Percentiles rank a stretch among this genome's conserved stretches.
phyloP scores from a whole-genome alignment of 2,888 invertebrate species.

The Drosophila austrosaltans region DNA sequence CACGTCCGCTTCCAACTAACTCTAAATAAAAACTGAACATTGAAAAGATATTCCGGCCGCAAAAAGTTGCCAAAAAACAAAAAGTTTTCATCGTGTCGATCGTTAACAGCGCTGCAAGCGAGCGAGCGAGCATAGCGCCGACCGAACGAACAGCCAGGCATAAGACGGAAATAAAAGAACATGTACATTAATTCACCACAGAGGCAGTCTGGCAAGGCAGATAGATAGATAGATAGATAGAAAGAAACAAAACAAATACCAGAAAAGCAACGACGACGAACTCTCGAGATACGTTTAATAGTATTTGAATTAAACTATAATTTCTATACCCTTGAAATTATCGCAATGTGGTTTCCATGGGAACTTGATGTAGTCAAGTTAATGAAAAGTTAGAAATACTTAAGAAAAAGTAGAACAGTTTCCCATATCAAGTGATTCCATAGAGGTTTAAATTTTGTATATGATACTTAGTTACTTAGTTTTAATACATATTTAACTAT shows the following conservation, averaged over 20 bases:
- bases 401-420: too few relatives aligned
- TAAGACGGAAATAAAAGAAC: conserved; percentile 70
- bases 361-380: too few relatives aligned
- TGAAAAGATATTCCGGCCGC: conserved; percentile 49
- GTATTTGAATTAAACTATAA: too few relatives aligned
- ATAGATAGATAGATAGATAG: conserved; percentile 20
- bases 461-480: too few relatives aligned
- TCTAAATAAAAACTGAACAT: conserved; percentile 82
- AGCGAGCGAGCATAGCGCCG: conserved; percentile 24
- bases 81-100: conserved; percentile 43
- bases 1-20: conserved; percentile 82
- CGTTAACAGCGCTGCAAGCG: conserved; percentile 32
- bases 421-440: too few relatives aligned
- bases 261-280: not conserved
- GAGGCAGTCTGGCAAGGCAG: not conserved
- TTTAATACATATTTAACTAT: too few relatives aligned
- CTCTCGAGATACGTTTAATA: too few relatives aligned
- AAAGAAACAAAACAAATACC: conserved; percentile 32
- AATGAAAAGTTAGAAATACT: too few relatives aligned
- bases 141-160: conserved; percentile 56
- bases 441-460: too few relatives aligned
- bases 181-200: conserved; percentile 63
- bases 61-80: conserved; percentile 74
- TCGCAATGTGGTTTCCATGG: too few relatives aligned
- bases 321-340: too few relatives aligned